These are phyloP conservation scores for Dryococelus australis DNA, from an alignment of 2,888 invertebrate genomes.

Conservation along the genomic window DNA sequence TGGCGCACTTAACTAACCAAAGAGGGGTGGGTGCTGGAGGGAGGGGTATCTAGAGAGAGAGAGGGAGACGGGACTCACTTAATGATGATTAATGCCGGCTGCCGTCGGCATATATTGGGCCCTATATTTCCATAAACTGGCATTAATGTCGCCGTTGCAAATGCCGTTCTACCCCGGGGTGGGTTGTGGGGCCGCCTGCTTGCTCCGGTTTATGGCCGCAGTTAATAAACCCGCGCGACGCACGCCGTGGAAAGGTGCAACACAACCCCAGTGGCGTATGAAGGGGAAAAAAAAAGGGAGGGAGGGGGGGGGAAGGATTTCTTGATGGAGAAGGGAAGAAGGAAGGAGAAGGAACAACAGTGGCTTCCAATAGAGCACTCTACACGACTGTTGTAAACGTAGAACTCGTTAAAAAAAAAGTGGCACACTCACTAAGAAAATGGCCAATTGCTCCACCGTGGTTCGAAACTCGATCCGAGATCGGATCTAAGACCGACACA, in stretches of 20 bases:
- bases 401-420: too few relatives aligned
- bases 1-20: constrained; percentile 26
- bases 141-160: constrained; percentile 64
- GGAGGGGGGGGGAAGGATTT: not conserved
- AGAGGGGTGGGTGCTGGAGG: constrained; percentile 50
- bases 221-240: not conserved
- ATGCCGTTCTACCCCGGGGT: constrained; percentile 48
- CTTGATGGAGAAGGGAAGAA: not conserved
- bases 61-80: constrained; percentile 51
- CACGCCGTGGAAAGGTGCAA: not conserved
- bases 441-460: too few relatives aligned
- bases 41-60: constrained; percentile 41
- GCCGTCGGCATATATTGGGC: constrained; percentile 62
- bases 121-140: constrained; percentile 67
- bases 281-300: not conserved
- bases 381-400: too few relatives aligned
- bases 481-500: too few relatives aligned
- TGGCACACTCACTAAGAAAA: too few relatives aligned
- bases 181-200: constrained; percentile 31
- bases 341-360: not conserved
- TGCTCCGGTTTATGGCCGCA: not conserved
- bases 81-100: constrained; percentile 57
- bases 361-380: too few relatives aligned
- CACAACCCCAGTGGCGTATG: too few relatives aligned
- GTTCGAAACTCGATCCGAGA: too few relatives aligned